Evolutionary conservation across 2,888 invertebrate species (phyloP).

Genomic region (Cosmia pyralina): DNA sequence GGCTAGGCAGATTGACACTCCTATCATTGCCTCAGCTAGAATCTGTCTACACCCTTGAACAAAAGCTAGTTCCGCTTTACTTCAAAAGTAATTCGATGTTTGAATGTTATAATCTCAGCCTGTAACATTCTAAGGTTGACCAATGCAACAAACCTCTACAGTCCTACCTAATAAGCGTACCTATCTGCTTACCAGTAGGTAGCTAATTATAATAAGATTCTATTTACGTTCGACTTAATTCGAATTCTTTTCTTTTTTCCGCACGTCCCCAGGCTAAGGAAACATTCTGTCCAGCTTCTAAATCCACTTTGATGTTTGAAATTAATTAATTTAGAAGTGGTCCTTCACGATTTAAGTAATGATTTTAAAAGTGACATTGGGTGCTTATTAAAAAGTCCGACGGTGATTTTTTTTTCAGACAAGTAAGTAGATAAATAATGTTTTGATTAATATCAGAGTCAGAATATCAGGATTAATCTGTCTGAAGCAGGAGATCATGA

Average conservation of each 20-base stretch:
- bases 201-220: constrained; percentile 7
- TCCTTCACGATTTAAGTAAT: constrained; percentile 56
- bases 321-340: constrained; percentile 71
- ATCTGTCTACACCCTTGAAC: no score
- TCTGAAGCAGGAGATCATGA: neutral
- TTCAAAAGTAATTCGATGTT: no score
- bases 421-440: neutral
- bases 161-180: neutral
- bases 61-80: no score
- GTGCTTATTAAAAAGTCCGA: constrained; percentile 28
- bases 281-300: constrained; percentile 14
- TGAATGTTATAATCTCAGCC: no score
- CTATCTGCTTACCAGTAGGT: neutral
- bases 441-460: neutral
- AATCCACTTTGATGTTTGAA: constrained; percentile 68
- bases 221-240: constrained; percentile 18
- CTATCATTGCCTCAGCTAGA: no score
- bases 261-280: constrained; percentile 27
- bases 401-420: neutral
- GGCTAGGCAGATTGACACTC: no score
- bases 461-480: neutral
- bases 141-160: no score
- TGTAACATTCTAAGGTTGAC: no score
- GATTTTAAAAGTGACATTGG: constrained; percentile 19
- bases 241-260: constrained; percentile 7